Conservation (phyloP, 2,888 invertebrate species). For the Phyto melanocephala region DNA sequence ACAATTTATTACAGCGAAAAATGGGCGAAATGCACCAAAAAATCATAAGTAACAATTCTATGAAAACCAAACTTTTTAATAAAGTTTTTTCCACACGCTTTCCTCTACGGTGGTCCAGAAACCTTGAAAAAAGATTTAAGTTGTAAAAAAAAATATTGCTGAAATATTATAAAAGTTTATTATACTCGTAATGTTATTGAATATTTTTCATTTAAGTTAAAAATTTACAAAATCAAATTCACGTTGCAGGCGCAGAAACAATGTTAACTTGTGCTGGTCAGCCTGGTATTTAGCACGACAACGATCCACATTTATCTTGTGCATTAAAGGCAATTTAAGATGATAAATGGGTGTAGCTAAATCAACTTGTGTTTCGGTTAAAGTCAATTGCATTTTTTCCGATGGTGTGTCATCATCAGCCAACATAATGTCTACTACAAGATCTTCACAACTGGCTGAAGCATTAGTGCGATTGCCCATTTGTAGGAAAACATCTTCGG, state of each 20-base stretch:
- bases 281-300: constrained; percentile 90
- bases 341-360: constrained; percentile 83
- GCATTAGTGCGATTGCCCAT: constrained; percentile 89
- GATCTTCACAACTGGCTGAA: constrained; percentile 92
- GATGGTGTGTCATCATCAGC: constrained; percentile 84
- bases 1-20: constrained; percentile 33
- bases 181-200: neutral
- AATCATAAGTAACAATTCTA: neutral
- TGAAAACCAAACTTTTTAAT: constrained; percentile 22
- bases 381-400: constrained; percentile 87
- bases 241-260: constrained; percentile 87
- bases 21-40: neutral
- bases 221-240: constrained; percentile 94
- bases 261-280: constrained; percentile 82
- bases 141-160: neutral
- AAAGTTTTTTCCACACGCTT: neutral
- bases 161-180: constrained; percentile 26
- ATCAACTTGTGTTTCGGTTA: constrained; percentile 82
- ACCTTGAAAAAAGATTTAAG: constrained; percentile 15
- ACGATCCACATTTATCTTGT: constrained; percentile 88
- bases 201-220: constrained; percentile 77
- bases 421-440: constrained; percentile 87
- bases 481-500: constrained; percentile 92
- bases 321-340: constrained; percentile 88
- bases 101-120: neutral